Evolutionary conservation across 2,888 invertebrate genomes (phyloP), one percentile per base, ranked within the genome.

Genomic region (Cerceris rybyensis): DNA sequence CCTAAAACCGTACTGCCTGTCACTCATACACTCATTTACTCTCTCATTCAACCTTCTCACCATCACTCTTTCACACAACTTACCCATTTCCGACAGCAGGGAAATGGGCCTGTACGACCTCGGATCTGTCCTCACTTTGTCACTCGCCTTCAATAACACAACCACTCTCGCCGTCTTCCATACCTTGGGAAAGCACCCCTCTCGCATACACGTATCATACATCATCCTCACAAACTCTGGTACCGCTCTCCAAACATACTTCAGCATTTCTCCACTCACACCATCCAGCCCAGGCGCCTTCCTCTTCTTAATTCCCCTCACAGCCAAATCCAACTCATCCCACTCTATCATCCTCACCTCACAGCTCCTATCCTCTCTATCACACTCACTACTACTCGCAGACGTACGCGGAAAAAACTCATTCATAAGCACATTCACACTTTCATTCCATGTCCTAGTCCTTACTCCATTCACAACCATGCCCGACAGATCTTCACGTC

Each of bases 91-190:
- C 4, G 70, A 17, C 11, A 70, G 17, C 28, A 70, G 13, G 11
- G 55, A 61, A 6, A 70, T 70, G 1, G 70, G 63, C 13, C 70
- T 70, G 8, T 63, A 70, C 17, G 74, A 74, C 4, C 0, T 7
- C 5, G 13, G 50, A 7, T 0, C 14, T 16, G 6, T 63, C 28
- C 7, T n/a, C 43, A 2, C 49, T 17, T 42, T 60, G 0, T 60
- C 60, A 0, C 54, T 52, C 2, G 60, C 60, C 46, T 69, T 69
- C 7, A 69, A 11, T 7, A 69, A 13, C 41, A 60, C 54, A 16
- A 59, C 42, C 52, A 69, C 42, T 0, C 43, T 11, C 0, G 57
- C 69, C 0, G 2, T 14, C 54, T 69, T 69, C 69, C 59, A 69
- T 17, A 52, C 60, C 16, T 13, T 52, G 42, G 57, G 54, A 17